Percentiles rank a stretch among this genome's conserved stretches.
phyloP scores from a whole-genome alignment of 2,797 vertebrate genomes.

The Novumbra hubbsi region DNA sequence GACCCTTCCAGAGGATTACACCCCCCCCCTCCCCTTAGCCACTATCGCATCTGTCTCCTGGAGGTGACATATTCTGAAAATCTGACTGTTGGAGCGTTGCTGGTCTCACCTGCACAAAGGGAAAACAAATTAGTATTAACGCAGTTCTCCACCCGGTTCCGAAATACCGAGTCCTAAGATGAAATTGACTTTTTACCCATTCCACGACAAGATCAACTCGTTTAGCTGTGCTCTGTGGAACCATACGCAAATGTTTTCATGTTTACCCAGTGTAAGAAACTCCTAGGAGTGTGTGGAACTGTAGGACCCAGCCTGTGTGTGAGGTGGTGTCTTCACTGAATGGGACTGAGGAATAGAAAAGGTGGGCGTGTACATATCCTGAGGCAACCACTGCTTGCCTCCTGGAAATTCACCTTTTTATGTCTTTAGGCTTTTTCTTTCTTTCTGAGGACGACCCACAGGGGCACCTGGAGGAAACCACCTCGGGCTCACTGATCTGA shows the following conservation, averaged over 20 bases:
- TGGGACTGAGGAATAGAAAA: slow-evolving; percentile 57
- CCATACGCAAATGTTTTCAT: slow-evolving; percentile 23
- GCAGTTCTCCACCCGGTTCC: slow-evolving; percentile 7
- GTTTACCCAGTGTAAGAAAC: slow-evolving; percentile 33
- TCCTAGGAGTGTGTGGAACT: slow-evolving; percentile 41
- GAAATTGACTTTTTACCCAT: slow-evolving; percentile 28
- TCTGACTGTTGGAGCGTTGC: background rate
- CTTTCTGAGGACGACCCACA: slow-evolving; percentile 40
- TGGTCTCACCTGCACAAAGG: slow-evolving; percentile 17
- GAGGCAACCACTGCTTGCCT: slow-evolving; percentile 61
- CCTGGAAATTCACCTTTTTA: slow-evolving; percentile 57
- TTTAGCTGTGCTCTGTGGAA: slow-evolving; percentile 23
- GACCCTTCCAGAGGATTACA: background rate
- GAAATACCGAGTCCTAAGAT: slow-evolving; percentile 31
- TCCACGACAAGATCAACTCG: slow-evolving; percentile 24
- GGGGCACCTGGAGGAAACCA: slow-evolving; percentile 39
- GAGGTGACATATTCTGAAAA: slow-evolving; percentile 25
- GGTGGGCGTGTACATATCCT: slow-evolving; percentile 50
- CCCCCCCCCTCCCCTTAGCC: slow-evolving; percentile 27
- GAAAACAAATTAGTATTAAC: slow-evolving; percentile 21
- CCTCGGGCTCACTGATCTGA: slow-evolving; percentile 45
- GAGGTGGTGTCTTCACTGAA: slow-evolving; percentile 26
- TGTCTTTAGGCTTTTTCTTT: slow-evolving; percentile 32
- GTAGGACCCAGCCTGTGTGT: slow-evolving; percentile 26
- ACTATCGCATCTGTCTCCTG: background rate